Evolutionary conservation across 2,888 invertebrate species (phyloP).

Genomic region (Agrochola macilenta): DNA sequence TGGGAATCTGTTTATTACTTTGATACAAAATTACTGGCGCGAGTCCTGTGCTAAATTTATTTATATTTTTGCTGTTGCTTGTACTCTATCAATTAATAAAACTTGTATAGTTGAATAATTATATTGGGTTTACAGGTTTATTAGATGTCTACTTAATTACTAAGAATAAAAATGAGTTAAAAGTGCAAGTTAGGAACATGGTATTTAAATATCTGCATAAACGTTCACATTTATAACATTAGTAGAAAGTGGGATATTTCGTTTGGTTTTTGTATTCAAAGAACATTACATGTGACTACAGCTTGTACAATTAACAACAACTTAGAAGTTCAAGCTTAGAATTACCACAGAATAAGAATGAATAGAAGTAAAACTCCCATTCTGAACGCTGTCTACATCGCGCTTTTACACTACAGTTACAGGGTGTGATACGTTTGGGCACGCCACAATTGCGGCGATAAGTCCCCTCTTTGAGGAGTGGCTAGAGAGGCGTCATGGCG

Average conservation of each 20-base stretch:
- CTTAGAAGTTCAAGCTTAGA: background rate
- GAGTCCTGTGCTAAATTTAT: background rate
- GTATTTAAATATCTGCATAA: background rate
- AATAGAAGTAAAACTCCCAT: conserved; percentile 1
- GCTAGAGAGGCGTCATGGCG: too few species aligned
- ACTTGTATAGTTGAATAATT: too few species aligned
- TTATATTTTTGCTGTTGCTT: background rate
- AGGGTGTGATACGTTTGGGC: background rate
- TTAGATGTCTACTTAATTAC: background rate
- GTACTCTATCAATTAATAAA: background rate
- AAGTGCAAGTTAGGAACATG: background rate
- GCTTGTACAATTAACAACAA: conserved; percentile 9
- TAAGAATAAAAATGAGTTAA: background rate
- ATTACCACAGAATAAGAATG: conserved; percentile 17
- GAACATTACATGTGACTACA: conserved; percentile 15
- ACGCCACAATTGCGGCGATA: too few species aligned
- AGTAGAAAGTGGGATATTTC: background rate
- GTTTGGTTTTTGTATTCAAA: conserved; percentile 6
- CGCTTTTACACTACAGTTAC: background rate
- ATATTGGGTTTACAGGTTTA: too few species aligned
- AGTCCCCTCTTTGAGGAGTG: too few species aligned
- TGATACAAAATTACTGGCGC: conserved; percentile 5
- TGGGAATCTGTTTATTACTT: conserved; percentile 55
- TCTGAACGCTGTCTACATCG: background rate
- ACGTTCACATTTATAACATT: background rate